These are phyloP conservation scores for Cygnus atratus DNA, from an alignment of 2,113 vertebrate species.

Conservation along the genomic window DNA sequence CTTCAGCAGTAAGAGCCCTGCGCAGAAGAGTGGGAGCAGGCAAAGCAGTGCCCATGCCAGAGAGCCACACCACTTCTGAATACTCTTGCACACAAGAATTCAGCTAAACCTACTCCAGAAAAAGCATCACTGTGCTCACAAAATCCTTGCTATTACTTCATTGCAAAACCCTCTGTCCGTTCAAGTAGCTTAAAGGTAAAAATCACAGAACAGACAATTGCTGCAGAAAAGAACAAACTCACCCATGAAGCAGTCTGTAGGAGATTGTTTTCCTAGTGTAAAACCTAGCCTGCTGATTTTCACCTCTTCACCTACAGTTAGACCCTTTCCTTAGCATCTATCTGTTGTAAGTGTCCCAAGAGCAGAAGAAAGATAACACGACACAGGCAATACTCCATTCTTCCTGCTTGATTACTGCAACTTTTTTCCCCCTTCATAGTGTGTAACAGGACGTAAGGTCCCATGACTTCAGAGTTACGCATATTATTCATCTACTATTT, in stretches of 20 bases:
- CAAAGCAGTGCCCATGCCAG: not conserved
- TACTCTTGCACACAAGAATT: not conserved
- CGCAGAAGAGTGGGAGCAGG: accelerated
- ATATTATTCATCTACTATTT: not conserved
- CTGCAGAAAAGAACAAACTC: not conserved
- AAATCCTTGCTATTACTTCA: not conserved
- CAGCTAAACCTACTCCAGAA: not conserved
- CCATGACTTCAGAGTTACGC: not conserved
- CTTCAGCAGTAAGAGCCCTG: accelerated
- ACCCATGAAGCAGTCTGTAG: not conserved
- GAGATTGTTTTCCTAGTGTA: not conserved
- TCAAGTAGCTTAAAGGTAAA: not conserved
- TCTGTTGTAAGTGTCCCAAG: not conserved
- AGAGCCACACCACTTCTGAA: not conserved
- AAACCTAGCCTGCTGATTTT: not conserved
- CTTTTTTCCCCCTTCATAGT: not conserved
- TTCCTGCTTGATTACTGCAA: not conserved
- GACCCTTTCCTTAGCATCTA: not conserved
- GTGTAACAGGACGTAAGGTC: not conserved
- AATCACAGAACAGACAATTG: not conserved
- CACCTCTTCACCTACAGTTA: not conserved
- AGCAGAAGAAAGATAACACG: not conserved
- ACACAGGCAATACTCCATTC: not conserved
- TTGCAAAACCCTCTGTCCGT: not conserved
- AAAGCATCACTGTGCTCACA: not conserved